phyloP scores from a whole-genome alignment of 37 sponge, comb jelly and placozoan species.

The Beroe forskalii region DNA sequence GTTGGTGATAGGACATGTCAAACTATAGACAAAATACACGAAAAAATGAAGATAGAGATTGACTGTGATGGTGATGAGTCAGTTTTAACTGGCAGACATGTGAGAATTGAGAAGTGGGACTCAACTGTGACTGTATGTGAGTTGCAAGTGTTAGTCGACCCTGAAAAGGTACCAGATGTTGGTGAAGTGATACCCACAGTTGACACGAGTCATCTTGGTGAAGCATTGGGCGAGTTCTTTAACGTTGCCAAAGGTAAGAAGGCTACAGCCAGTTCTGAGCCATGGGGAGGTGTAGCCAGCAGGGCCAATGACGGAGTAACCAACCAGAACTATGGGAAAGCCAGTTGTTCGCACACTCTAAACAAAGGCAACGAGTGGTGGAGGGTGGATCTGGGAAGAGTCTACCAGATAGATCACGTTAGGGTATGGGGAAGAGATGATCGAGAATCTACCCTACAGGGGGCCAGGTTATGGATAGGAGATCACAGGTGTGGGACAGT shows the following conservation, averaged over 20 bases:
- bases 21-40: background rate
- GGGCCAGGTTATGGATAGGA: conserved; percentile 52
- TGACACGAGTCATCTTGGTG: background rate
- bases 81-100: background rate
- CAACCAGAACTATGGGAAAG: background rate
- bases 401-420: conserved; percentile 48
- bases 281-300: conserved; percentile 25
- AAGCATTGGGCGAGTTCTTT: conserved; percentile 18
- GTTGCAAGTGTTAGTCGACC: conserved; percentile 6
- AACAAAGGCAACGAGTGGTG: conserved; percentile 32
- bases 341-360: background rate
- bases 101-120: conserved; percentile 43
- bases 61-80: conserved; percentile 15
- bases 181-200: conserved; percentile 37
- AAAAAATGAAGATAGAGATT: background rate
- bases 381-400: conserved; percentile 45
- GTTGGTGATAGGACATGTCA: background rate
- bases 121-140: background rate
- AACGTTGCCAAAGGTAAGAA: conserved; percentile 59
- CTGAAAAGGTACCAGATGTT: background rate
- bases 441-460: background rate
- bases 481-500: conserved; percentile 59
- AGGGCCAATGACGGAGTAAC: conserved; percentile 30
- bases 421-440: conserved; percentile 47
- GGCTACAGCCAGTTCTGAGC: background rate